phyloP scores from a whole-genome alignment of 2,113 vertebrate species.

The Scolopax mira region DNA sequence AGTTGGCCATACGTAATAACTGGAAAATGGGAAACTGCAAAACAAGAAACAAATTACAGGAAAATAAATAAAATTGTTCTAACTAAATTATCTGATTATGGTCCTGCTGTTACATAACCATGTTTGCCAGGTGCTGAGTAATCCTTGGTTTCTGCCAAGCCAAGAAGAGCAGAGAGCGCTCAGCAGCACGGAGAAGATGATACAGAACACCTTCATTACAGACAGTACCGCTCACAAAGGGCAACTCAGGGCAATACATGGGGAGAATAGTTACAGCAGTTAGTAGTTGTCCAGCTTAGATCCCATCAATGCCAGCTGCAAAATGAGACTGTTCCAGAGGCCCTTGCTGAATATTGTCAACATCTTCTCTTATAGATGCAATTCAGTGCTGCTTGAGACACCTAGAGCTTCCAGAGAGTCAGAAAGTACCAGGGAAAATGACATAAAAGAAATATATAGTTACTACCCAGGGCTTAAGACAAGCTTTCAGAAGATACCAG shows the following conservation, averaged over 20 bases:
- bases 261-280: neutral
- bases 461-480: neutral
- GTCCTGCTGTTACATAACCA: neutral
- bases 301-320: neutral
- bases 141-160: neutral
- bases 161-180: neutral
- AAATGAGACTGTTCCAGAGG: neutral
- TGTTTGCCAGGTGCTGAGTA: neutral
- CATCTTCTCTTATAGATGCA: neutral
- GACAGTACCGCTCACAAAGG: neutral
- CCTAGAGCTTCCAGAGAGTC: neutral
- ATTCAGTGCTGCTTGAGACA: neutral
- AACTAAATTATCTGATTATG: neutral
- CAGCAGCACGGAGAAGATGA: neutral
- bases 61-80: constrained; percentile 7
- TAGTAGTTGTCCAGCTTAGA: neutral
- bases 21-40: neutral
- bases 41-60: neutral
- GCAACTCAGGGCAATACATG: neutral
- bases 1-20: neutral
- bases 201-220: neutral
- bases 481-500: neutral
- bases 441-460: neutral
- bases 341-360: neutral
- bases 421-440: neutral